Base-by-base conservation (phyloP, 2,113 vertebrate species). In the Ceyx melanurus region DNA sequence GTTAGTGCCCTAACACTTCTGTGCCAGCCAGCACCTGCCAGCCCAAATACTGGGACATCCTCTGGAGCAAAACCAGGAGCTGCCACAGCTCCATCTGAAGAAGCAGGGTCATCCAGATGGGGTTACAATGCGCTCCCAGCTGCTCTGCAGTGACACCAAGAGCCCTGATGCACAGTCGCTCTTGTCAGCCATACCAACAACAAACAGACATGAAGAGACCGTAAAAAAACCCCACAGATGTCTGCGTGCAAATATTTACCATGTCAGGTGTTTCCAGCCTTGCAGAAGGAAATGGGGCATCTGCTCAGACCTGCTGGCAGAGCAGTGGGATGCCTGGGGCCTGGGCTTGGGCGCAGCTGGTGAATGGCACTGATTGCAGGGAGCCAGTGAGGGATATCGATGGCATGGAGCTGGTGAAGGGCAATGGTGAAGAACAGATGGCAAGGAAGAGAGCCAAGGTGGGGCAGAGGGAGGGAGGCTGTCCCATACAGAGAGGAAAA, bases 371-470 rank as follows among this genome's bases (percentile, higher is more conserved):
- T 5, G 5, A 20, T 31, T 16, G 46, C 31, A 70, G 42, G 51
- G 40, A 70, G 20, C 15, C 54, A n/a, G 51, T 40, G 68, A 68
- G 40, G 51, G 13, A 14, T 45, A 58, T 16, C 3, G 7, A 35
- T 21, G 23, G 18, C 21, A 25, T 26, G 46, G 21, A 45, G 60
- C 21, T 83, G 65, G 51, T 45, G 31, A 37, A 29, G 22, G 8
- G 3, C 50, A 42, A 13, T 61, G 53, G 28, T 29, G 28, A 54
- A 12, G 28, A 28, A 29, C 25, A 2, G 13, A 29, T 20, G 26
- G 17, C 17, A 26, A 80, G 28, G 33, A 81, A 7, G 21, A 50
- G 13, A 61, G 50, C 22, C 0, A 0, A 43, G 15, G 22, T 22
- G 75, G 43, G 20, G 29, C 19, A 45, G 37, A 57, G 35, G 51